Percentiles rank a stretch among this genome's conserved stretches.
Conservation (phyloP, 2,888 invertebrate genomes). For the Orchesellides sinensis region DNA sequence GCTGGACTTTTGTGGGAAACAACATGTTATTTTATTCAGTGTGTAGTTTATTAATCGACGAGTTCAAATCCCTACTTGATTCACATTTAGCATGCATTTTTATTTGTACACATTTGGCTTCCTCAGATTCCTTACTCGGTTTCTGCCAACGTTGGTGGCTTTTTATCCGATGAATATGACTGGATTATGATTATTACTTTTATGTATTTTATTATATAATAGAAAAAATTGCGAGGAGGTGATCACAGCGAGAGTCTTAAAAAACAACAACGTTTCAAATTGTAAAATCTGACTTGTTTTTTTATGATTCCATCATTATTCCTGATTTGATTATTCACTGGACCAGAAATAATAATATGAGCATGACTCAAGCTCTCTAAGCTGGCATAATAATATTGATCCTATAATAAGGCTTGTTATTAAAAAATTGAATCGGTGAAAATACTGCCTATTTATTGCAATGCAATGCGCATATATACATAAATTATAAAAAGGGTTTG, state of each 20-base stretch:
- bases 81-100: conserved; percentile 20
- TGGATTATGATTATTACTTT: conserved; percentile 3
- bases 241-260: conserved; percentile 41
- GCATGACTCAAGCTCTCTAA: too few relatives aligned
- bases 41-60: conserved; percentile 50
- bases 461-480: too few relatives aligned
- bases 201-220: conserved; percentile 33
- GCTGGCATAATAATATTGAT: too few relatives aligned
- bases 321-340: neutral
- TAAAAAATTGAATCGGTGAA: too few relatives aligned
- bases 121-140: conserved; percentile 17
- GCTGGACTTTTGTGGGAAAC: conserved; percentile 56
- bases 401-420: too few relatives aligned
- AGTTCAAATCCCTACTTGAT: conserved; percentile 19
- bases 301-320: neutral
- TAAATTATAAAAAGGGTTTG: too few relatives aligned
- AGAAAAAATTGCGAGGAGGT: conserved; percentile 46
- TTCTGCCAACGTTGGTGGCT: conserved; percentile 49
- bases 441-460: too few relatives aligned
- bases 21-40: conserved; percentile 28
- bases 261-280: neutral
- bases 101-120: conserved; percentile 18
- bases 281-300: neutral
- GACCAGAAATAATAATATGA: too few relatives aligned
- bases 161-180: neutral